Evolutionary conservation across 2,797 vertebrate species (phyloP).

Genomic region (Pantherophis alleghaniensis): DNA sequence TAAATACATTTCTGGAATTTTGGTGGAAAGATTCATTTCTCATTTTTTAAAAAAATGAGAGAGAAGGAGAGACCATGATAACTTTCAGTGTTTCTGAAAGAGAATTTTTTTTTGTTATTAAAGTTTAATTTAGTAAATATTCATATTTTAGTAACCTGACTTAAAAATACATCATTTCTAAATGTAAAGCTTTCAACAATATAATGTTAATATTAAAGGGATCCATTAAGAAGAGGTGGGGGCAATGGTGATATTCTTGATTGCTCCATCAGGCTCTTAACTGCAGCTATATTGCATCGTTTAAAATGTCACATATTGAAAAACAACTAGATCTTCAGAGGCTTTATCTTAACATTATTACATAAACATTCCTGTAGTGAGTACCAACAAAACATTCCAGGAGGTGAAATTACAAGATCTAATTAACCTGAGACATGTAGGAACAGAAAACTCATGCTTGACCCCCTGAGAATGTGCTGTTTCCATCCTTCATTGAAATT

Average conservation of each 20-base stretch:
- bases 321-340: background rate
- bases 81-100: slow-evolving; percentile 28
- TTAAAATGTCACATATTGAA: background rate
- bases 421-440: background rate
- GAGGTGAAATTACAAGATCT: slow-evolving; percentile 42
- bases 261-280: slow-evolving; percentile 48
- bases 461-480: slow-evolving; percentile 23
- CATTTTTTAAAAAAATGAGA: background rate
- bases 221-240: slow-evolving; percentile 61
- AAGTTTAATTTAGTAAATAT: slow-evolving; percentile 59
- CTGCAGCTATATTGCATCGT: slow-evolving; percentile 21
- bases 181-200: slow-evolving; percentile 52
- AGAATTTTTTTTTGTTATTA: slow-evolving; percentile 52
- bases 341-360: background rate
- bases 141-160: slow-evolving; percentile 54
- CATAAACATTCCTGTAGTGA: background rate
- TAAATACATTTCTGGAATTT: background rate
- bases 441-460: background rate
- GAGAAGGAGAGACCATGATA: background rate
- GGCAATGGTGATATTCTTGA: slow-evolving; percentile 42
- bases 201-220: slow-evolving; percentile 63
- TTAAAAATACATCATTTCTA: background rate
- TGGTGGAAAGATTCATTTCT: background rate
- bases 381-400: slow-evolving; percentile 26
- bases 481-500: slow-evolving; percentile 13